Percentiles rank a stretch among this genome's conserved stretches.
Conservation (phyloP, 1,140 invertebrate species). For the Saccostrea cuccullata region DNA sequence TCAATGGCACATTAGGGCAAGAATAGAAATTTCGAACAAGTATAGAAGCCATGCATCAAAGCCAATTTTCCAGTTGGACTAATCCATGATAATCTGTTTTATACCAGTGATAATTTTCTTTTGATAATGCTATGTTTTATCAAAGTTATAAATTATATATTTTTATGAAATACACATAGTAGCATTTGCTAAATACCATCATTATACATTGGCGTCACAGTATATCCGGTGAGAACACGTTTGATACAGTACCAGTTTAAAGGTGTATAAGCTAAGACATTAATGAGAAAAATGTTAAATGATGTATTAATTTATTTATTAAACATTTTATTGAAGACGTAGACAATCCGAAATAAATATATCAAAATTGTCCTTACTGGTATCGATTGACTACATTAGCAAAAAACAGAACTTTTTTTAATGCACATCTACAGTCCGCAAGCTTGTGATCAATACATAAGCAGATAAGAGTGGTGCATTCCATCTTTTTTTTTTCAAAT, state of each 20-base stretch:
- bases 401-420: neutral
- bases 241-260: neutral
- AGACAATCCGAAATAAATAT: neutral
- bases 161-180: no score
- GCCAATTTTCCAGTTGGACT: no score
- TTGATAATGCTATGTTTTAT: no score
- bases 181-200: neutral
- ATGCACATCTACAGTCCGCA: neutral
- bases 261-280: neutral
- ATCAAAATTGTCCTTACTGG: neutral
- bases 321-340: slow-evolving; percentile 4
- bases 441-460: slow-evolving; percentile 11
- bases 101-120: no score
- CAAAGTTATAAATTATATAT: no score
- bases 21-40: no score
- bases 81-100: no score
- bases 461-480: neutral
- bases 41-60: no score
- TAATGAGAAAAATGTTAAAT: neutral
- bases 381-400: slow-evolving; percentile 4
- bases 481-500: neutral
- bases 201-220: neutral
- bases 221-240: neutral
- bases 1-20: no score
- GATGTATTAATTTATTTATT: neutral